Evolutionary conservation across 2,888 invertebrate species (phyloP).

Genomic region (Pseudococcus longispinus): DNA sequence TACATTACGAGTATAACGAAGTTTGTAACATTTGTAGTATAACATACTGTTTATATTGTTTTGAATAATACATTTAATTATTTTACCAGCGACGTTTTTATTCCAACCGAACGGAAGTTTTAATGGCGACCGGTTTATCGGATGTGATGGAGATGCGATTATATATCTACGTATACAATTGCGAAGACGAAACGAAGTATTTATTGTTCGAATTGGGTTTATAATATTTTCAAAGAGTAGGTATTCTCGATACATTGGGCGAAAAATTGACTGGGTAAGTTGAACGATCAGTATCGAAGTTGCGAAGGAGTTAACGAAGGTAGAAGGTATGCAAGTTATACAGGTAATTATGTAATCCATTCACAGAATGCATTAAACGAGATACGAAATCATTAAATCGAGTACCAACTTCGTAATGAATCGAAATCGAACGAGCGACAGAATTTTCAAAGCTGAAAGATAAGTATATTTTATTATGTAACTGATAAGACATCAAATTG

Average conservation of each 20-base stretch:
- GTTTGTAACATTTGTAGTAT: conserved; percentile 54
- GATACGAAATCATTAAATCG: background rate
- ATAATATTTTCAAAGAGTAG: too few relatives aligned
- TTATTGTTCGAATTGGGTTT: background rate
- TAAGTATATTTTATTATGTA: background rate
- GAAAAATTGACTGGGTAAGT: background rate
- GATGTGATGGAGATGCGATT: background rate
- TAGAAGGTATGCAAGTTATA: background rate
- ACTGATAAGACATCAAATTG: background rate
- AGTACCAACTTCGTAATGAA: background rate
- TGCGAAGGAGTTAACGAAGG: conserved; percentile 10
- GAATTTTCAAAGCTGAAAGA: background rate
- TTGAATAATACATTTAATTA: conserved; percentile 54
- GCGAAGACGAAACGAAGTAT: background rate
- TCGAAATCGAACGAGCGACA: background rate
- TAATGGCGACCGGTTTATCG: background rate
- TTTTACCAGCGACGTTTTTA: conserved; percentile 46
- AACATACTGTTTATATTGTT: conserved; percentile 53
- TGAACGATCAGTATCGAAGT: background rate
- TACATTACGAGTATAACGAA: conserved; percentile 49
- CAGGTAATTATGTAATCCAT: conserved; percentile 3
- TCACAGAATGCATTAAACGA: background rate
- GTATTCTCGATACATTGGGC: background rate
- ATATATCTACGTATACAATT: background rate
- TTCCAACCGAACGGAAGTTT: conserved; percentile 8